Evolutionary conservation across 1,140 invertebrate genomes (phyloP), one percentile per base, ranked within the genome.

Genomic region (Fragariocoptes setiger): DNA sequence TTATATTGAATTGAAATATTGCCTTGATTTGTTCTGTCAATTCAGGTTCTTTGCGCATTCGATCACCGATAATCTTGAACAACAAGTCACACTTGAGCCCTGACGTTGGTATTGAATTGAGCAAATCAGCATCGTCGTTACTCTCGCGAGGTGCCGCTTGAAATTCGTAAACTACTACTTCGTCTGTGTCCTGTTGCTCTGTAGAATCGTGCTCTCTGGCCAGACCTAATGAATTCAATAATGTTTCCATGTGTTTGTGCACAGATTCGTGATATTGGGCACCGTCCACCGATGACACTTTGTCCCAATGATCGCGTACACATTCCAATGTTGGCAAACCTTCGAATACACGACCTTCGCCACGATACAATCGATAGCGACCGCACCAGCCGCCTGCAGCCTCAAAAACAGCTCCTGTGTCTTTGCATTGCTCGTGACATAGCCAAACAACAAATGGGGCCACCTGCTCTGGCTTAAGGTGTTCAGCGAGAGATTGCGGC

Each of bases 381-480:
- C 72, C 72, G 38, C 80, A 76, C 72, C 77, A 94, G 21, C 88
- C 88, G 45, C 78, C 72, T 39, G 80, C 86, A 18, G 83, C 72
- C 58, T 95, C 86, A 54, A 90, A 88, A 35, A 83, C 63, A 5
- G 66, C 62, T 21, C 86, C 86, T 53, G 65, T 77, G 47, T 86
- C 83, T 21, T 62, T 49, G 58, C 82, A 92, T 37, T 67, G 65
- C 51, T 95, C 82, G 58, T 95, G 86, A 48, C 75, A 79, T 53
- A 97, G 51, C 69, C 74, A 85, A 48, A 71, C 66, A 40, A 95
- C 85, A 44, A 97, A 68, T 4, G 90, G 90, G 17, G 85, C 79
- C 53, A 97, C 86, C 37, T 76, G 68, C 51, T 86, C 73, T 0
- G 88, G 85, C 52, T 76, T 79, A 47, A 97, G 43, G 3, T 53